phyloP scores from a whole-genome alignment of 64 coral and sea anemone genomes.

The Orbicella faveolata region DNA sequence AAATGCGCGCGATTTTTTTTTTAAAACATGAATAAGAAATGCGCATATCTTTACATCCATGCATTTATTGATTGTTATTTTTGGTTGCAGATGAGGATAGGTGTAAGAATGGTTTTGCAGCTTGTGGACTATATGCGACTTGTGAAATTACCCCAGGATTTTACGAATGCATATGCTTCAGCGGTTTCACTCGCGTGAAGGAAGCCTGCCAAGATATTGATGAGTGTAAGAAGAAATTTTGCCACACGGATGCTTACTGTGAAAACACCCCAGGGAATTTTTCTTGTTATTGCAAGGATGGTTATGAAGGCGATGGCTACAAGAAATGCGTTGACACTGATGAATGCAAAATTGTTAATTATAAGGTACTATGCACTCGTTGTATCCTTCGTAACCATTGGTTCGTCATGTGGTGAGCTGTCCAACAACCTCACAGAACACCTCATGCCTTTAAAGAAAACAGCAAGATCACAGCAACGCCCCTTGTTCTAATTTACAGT shows the following conservation, averaged over 20 bases:
- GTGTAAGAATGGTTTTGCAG: not conserved
- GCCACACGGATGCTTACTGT: not conserved
- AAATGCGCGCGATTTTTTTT: no score
- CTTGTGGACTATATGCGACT: not conserved
- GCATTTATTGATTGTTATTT: not conserved
- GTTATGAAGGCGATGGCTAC: not conserved
- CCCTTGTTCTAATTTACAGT: no score
- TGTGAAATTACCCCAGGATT: not conserved
- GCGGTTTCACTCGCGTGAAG: not conserved
- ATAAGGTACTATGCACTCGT: not conserved
- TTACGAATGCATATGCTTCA: not conserved
- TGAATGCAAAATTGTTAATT: slow-evolving; percentile 7
- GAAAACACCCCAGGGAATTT: not conserved
- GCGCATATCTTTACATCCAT: not conserved
- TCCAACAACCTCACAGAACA: no score
- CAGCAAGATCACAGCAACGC: no score
- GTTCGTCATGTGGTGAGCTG: no score
- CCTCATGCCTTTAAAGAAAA: no score
- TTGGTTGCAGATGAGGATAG: not conserved
- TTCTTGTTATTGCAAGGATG: not conserved
- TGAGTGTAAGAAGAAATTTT: not conserved
- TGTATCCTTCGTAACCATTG: no score
- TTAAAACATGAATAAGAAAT: not conserved
- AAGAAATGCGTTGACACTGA: not conserved
- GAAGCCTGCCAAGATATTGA: not conserved